Conservation (phyloP, 2,888 invertebrate species). For the Heliconius charithonia region DNA sequence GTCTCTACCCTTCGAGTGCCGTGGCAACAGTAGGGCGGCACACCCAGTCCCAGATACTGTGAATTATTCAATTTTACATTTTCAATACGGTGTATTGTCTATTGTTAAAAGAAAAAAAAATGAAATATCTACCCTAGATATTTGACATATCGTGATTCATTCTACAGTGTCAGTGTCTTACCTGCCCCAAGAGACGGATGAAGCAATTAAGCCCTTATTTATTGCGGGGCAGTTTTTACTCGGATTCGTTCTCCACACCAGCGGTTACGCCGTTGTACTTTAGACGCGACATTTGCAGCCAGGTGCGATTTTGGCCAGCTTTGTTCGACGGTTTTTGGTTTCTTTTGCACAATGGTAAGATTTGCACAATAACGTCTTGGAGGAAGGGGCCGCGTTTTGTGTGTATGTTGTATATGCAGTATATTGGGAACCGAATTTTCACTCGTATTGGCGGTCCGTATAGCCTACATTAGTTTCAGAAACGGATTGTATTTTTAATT, state of each 20-base stretch:
- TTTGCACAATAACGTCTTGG: constrained; percentile 79
- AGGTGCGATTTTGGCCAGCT: constrained; percentile 67
- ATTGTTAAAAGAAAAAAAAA: constrained; percentile 76
- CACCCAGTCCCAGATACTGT: constrained; percentile 67
- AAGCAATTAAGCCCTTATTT: constrained; percentile 75
- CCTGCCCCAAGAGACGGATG: constrained; percentile 54
- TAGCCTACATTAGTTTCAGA: constrained; percentile 42
- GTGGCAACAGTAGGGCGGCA: constrained; percentile 61
- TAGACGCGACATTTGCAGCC: constrained; percentile 56
- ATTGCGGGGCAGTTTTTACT: constrained; percentile 68
- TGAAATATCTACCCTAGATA: constrained; percentile 62
- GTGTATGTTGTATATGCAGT: constrained; percentile 28
- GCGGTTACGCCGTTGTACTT: constrained; percentile 61
- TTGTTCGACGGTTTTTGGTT: constrained; percentile 65
- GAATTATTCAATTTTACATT: constrained; percentile 78
- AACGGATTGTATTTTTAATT: constrained; percentile 44
- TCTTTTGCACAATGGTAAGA: constrained; percentile 77
- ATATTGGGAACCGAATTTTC: constrained; percentile 47
- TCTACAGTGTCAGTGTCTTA: constrained; percentile 52
- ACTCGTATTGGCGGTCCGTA: constrained; percentile 44
- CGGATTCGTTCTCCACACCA: constrained; percentile 54
- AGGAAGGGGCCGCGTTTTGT: constrained; percentile 58
- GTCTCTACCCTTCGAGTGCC: constrained; percentile 39
- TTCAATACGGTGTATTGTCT: constrained; percentile 71
- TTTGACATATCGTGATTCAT: constrained; percentile 79